Percentiles rank a stretch among this genome's conserved stretches.
phyloP scores from a whole-genome alignment of 2,113 vertebrate species.

The Mungos mungo region DNA sequence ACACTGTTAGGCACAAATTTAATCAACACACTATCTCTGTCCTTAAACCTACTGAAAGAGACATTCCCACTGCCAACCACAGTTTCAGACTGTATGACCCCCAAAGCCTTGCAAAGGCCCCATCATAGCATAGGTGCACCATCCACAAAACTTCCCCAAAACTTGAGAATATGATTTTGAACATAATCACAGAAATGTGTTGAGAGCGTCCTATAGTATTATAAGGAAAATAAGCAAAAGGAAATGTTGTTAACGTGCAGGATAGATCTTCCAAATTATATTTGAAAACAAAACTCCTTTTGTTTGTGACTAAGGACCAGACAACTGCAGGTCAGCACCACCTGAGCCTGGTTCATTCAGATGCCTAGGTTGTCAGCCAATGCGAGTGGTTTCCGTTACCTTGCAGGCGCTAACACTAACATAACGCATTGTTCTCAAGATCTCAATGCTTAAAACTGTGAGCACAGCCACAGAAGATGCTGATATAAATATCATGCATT shows the following conservation, averaged over 20 bases:
- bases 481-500: slow-evolving; percentile 10
- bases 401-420: background rate
- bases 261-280: slow-evolving; percentile 21
- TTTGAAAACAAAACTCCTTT: background rate
- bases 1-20: background rate
- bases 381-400: background rate
- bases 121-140: background rate
- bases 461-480: background rate
- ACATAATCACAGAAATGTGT: background rate
- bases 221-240: background rate
- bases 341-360: background rate
- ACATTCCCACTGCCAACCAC: background rate
- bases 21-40: background rate
- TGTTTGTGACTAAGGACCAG: background rate
- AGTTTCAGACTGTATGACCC: background rate
- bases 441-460: background rate
- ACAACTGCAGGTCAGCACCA: background rate
- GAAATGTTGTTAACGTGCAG: background rate
- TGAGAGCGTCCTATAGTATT: background rate
- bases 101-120: background rate
- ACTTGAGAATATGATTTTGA: background rate
- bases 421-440: background rate
- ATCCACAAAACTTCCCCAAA: background rate
- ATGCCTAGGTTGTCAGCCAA: background rate
- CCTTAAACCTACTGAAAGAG: background rate